Base-by-base conservation (phyloP, 2,113 vertebrate species). In the Neodon shergylaensis region DNA sequence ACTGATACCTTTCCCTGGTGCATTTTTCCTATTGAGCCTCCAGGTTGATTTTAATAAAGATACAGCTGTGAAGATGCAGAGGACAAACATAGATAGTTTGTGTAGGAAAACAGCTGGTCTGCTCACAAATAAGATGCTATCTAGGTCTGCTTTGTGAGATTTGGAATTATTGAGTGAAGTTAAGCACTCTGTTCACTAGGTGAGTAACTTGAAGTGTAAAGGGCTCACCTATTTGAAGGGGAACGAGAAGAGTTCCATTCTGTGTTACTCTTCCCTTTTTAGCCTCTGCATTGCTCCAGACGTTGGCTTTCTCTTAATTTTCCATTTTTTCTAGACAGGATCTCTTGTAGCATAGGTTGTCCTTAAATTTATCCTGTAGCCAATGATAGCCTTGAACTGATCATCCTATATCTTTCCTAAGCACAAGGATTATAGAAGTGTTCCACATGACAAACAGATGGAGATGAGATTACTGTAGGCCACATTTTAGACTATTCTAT, bases 41-140 rank as follows among this genome's bases (percentile, higher is more conserved):
- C 74, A 94, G 39, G n/a, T 87, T 76, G 90, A 84, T 54, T 97
- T 89, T 94, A 74, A 68, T n/a, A 94, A 73, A 91, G 42, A 58
- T 92, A 42, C 1, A 13, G 28, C 8, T 86, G 24, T 88, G 28
- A 91, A n/a, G 42, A 70, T 74, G 28, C 26, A 70, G 21, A 88
- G 24, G 28, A 17, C 89, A 96, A 90, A 49, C n/a, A 17, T 68
- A 36, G 42, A 44, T 73, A 11, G 54, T 58, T 65, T 63, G 5
- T 95, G 6, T 89, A 73, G 11, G 42, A 81, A 87, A 86, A 26
- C n/a, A 82, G 28, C 36, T 52, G 2, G 63, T 63, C 36, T 66
- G 31, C 3, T 95, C 47, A 87, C 73, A 83, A 68, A 73, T 88
- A 54, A 78, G 36, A n/a, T 89, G 14, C 68, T 78, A 44, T 79